Conservation (phyloP, 2,113 vertebrate species). For the Perca flavescens region DNA sequence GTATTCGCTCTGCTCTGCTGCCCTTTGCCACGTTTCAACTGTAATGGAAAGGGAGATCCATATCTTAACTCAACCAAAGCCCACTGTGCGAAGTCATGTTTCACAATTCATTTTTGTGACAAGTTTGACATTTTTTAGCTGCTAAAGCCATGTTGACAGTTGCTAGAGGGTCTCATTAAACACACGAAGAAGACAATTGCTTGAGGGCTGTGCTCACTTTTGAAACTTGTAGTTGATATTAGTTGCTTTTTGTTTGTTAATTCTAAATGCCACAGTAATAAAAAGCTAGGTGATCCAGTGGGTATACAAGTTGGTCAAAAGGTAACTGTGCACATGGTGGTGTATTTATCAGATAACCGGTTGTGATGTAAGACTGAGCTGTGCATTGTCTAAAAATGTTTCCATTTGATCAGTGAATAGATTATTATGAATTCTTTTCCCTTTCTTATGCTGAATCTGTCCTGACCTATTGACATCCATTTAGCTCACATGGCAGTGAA, state of each 20-base stretch:
- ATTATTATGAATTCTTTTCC: slow-evolving; percentile 14
- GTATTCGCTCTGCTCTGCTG: not conserved
- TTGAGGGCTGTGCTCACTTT: not conserved
- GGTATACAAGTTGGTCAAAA: not conserved
- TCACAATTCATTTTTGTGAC: not conserved
- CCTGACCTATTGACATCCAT: slow-evolving; percentile 76
- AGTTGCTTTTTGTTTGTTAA: not conserved
- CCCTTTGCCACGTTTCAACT: not conserved
- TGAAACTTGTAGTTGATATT: not conserved
- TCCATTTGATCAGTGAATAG: not conserved
- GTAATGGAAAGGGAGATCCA: not conserved
- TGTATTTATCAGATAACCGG: not conserved
- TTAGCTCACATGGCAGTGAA: slow-evolving; percentile 57
- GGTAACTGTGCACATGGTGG: not conserved
- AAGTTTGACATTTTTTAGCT: not conserved
- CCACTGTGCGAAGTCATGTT: not conserved
- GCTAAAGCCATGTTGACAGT: not conserved
- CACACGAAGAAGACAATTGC: not conserved
- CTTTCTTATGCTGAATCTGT: slow-evolving; percentile 17
- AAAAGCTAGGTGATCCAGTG: not conserved
- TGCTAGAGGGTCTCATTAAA: not conserved
- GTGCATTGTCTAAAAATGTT: not conserved
- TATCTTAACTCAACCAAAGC: not conserved
- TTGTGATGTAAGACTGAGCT: not conserved
- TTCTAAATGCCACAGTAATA: too few relatives aligned